Evolutionary conservation across 2,888 invertebrate species (phyloP).

Genomic region (Drosophila anomalipes): DNA sequence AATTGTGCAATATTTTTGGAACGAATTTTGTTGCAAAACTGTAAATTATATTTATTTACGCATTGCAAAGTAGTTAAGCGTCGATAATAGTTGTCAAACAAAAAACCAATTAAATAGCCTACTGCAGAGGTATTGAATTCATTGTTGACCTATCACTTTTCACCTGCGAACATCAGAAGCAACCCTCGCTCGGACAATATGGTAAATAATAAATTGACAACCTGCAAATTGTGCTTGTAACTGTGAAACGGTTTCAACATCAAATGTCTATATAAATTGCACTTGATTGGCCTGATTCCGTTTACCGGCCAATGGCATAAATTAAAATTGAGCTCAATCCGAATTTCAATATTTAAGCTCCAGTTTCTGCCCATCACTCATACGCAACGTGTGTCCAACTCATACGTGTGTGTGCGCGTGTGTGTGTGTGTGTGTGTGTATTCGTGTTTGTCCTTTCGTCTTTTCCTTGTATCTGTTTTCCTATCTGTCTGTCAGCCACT

Average conservation of each 20-base stretch:
- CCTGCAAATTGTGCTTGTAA: conserved; percentile 59
- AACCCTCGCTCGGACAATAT: conserved; percentile 43
- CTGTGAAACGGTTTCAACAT: conserved; percentile 69
- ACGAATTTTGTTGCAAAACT: background rate
- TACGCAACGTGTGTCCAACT: conserved; percentile 49
- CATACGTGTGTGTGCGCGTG: background rate
- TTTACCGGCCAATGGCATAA: conserved; percentile 74
- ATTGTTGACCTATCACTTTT: background rate
- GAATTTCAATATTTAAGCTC: conserved; percentile 20
- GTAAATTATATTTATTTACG: background rate
- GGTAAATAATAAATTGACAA: conserved; percentile 74
- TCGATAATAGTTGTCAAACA: background rate
- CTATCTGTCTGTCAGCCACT: conserved; percentile 29
- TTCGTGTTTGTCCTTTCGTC: background rate
- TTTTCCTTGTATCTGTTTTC: background rate
- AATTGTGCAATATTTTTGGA: conserved; percentile 46
- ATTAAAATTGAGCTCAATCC: conserved; percentile 63
- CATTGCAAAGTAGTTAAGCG: background rate
- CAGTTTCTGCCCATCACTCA: conserved; percentile 51
- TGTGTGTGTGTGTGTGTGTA: background rate
- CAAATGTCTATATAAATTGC: conserved; percentile 80
- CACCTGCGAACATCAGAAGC: background rate
- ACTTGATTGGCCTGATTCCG: conserved; percentile 78
- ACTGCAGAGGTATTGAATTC: background rate
- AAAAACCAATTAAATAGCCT: background rate